Evolutionary conservation across 2,888 invertebrate genomes (phyloP).

Genomic region (Exocentrus adspersus): DNA sequence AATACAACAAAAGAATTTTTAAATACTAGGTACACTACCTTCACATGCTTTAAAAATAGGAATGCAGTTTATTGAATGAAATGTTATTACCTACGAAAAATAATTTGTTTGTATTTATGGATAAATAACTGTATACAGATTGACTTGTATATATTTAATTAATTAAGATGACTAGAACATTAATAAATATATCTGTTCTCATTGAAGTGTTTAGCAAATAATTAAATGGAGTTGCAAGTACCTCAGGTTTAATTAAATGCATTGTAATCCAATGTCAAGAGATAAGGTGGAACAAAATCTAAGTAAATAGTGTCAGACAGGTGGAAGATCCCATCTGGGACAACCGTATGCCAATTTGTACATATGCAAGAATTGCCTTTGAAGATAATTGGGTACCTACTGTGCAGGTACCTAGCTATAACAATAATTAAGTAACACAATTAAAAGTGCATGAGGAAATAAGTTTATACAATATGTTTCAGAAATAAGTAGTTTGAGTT

Average conservation of each 20-base stretch:
- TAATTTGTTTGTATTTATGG: too few relatives aligned
- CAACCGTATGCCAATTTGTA: not conserved
- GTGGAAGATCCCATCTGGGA: slow-evolving; percentile 34
- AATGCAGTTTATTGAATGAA: too few relatives aligned
- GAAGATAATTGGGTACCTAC: too few relatives aligned
- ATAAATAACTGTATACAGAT: not conserved
- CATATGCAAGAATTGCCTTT: not conserved
- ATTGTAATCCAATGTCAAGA: slow-evolving; percentile 20
- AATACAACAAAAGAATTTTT: not conserved
- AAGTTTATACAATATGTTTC: too few relatives aligned
- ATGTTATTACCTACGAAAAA: not conserved
- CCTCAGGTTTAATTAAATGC: slow-evolving; percentile 25
- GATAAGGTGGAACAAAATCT: slow-evolving; percentile 25
- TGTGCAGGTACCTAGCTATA: too few relatives aligned
- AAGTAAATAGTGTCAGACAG: slow-evolving; percentile 37
- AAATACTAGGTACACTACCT: not conserved
- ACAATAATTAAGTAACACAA: too few relatives aligned
- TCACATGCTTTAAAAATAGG: too few relatives aligned
- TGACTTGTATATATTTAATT: not conserved
- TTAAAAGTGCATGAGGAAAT: too few relatives aligned
- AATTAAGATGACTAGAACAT: not conserved
- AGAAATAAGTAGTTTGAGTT: too few relatives aligned
- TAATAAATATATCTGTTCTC: not conserved
- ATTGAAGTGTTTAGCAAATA: not conserved
- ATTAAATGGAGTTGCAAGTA: slow-evolving; percentile 9